Percentiles rank a stretch among this genome's conserved stretches.
Evolutionary conservation across 2,113 vertebrate species (phyloP).

Genomic region (Strix uralensis): DNA sequence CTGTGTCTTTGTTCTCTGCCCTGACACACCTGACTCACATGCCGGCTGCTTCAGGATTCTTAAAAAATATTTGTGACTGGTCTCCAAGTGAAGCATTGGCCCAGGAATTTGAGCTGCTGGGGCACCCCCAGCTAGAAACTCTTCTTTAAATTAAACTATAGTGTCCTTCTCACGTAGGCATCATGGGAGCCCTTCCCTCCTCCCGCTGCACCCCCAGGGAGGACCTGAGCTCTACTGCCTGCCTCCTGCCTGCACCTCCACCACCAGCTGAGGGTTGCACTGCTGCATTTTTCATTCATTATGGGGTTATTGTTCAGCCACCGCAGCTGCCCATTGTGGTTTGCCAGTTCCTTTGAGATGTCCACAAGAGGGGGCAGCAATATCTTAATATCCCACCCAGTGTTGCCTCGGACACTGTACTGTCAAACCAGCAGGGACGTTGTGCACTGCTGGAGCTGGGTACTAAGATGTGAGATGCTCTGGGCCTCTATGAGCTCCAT

Average conservation of each 20-base stretch:
- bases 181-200: not conserved
- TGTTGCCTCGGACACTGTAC: not conserved
- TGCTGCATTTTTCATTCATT: not conserved
- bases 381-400: not conserved
- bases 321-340: not conserved
- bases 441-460: not conserved
- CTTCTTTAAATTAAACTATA: not conserved
- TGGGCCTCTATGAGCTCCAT: not conserved
- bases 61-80: not conserved
- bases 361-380: not conserved
- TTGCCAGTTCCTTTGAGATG: not conserved
- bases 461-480: not conserved
- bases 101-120: not conserved
- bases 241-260: not conserved
- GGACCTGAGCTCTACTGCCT: not conserved
- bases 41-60: not conserved
- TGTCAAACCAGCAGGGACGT: not conserved
- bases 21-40: slow-evolving; percentile 5
- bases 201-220: not conserved
- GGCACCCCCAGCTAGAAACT: not conserved
- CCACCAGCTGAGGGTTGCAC: rapidly evolving
- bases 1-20: slow-evolving; percentile 30
- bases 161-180: not conserved
- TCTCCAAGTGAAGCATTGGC: not conserved
- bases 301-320: not conserved